Percentiles rank a stretch among this genome's conserved stretches.
Evolutionary conservation across 2,797 vertebrate species (phyloP).

Genomic region (Hippopotamyrus pictus): DNA sequence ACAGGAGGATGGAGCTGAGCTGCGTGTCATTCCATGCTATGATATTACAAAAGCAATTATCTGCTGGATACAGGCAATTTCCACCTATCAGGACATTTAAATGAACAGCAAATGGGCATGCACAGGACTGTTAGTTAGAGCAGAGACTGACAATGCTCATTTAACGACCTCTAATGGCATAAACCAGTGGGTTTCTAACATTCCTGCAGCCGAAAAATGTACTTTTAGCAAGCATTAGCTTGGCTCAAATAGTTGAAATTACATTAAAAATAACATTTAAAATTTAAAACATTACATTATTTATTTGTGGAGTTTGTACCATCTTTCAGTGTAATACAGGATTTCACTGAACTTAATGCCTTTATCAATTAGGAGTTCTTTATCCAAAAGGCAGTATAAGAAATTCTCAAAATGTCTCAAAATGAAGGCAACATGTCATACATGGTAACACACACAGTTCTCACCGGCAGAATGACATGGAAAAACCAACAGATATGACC

Average conservation of each 20-base stretch:
- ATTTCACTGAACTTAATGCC: background rate
- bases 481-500: background rate
- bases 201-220: background rate
- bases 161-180: background rate
- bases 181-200: background rate
- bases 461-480: background rate
- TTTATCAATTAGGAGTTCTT: background rate
- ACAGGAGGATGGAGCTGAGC: conserved; percentile 4
- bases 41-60: conserved; percentile 28
- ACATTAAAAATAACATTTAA: background rate
- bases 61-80: conserved; percentile 28
- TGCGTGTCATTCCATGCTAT: conserved; percentile 26
- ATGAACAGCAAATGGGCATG: conserved; percentile 24
- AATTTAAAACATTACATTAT: background rate
- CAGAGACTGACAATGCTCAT: background rate
- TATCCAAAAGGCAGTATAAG: background rate
- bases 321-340: background rate
- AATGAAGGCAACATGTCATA: background rate
- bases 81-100: conserved; percentile 19
- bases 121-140: conserved; percentile 20
- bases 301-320: background rate
- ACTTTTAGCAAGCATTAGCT: background rate
- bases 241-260: background rate
- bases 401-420: background rate
- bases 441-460: background rate